Conservation (phyloP, 2,888 invertebrate genomes). For the Leptinotarsa haldemani region DNA sequence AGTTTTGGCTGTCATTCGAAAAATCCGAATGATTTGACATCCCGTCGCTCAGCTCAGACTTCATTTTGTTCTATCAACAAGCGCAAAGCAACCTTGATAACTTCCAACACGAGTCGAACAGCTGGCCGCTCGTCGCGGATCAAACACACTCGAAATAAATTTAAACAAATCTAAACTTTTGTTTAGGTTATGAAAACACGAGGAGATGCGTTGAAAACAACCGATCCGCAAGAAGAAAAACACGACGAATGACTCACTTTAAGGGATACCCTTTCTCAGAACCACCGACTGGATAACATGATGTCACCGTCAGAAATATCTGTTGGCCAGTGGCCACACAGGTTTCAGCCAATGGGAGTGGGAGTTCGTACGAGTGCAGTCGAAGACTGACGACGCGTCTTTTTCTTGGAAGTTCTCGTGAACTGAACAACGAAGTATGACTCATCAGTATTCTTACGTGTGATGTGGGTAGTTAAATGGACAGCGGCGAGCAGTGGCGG, state of each 20-base stretch:
- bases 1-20: slow-evolving; percentile 64
- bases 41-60: slow-evolving; percentile 63
- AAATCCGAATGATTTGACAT: slow-evolving; percentile 65
- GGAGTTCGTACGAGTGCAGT: slow-evolving; percentile 20
- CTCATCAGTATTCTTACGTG: slow-evolving; percentile 37
- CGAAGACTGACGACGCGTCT: slow-evolving; percentile 36
- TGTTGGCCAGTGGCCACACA: slow-evolving; percentile 51
- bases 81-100: slow-evolving; percentile 52
- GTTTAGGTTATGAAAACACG: slow-evolving; percentile 35
- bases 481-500: slow-evolving; percentile 12
- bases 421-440: slow-evolving; percentile 38
- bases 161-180: slow-evolving; percentile 20
- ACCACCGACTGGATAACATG: slow-evolving; percentile 61
- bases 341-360: slow-evolving; percentile 39
- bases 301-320: slow-evolving; percentile 65
- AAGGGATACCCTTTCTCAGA: slow-evolving; percentile 65
- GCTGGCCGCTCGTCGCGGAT: slow-evolving; percentile 42
- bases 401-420: slow-evolving; percentile 34
- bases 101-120: slow-evolving; percentile 41
- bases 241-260: slow-evolving; percentile 60
- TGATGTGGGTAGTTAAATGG: slow-evolving; percentile 35
- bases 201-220: slow-evolving; percentile 23
- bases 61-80: slow-evolving; percentile 56
- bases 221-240: slow-evolving; percentile 47
- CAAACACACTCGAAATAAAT: slow-evolving; percentile 24